Percentiles rank a stretch among this genome's conserved stretches.
Evolutionary conservation across 2,888 invertebrate species (phyloP).

Genomic region (Lasioglossum oenotherae): DNA sequence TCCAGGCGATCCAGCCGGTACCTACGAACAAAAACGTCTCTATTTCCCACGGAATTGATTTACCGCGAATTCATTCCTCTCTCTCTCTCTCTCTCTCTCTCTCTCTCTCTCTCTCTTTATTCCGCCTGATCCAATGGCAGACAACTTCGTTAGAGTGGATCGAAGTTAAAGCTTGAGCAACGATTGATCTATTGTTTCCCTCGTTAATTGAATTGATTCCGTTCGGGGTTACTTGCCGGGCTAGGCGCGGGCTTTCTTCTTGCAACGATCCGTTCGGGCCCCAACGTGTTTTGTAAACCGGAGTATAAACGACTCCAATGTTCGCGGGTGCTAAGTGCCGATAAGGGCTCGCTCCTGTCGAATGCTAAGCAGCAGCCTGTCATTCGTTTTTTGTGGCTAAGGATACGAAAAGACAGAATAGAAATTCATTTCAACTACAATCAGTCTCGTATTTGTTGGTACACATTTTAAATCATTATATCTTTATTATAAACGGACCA

Average conservation of each 20-base stretch:
- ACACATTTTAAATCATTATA: too few species aligned
- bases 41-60: slow-evolving; percentile 34
- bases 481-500: too few species aligned
- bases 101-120: slow-evolving; percentile 1
- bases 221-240: slow-evolving; percentile 40
- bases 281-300: slow-evolving; percentile 37
- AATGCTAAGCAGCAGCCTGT: background rate
- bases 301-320: slow-evolving; percentile 14
- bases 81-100: background rate
- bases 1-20: slow-evolving; percentile 92
- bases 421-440: background rate
- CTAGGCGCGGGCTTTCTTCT: slow-evolving; percentile 11
- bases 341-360: slow-evolving; percentile 5
- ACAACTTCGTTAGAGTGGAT: slow-evolving; percentile 46
- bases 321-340: slow-evolving; percentile 50
- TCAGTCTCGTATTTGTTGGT: background rate
- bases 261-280: background rate
- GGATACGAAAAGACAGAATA: background rate
- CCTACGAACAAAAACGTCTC: slow-evolving; percentile 82
- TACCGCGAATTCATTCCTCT: slow-evolving; percentile 5
- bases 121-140: background rate
- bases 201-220: slow-evolving; percentile 62
- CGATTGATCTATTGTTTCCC: slow-evolving; percentile 61
- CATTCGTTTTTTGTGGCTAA: background rate
- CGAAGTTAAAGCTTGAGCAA: slow-evolving; percentile 42